Evolutionary conservation across 2,113 vertebrate genomes (phyloP).

Genomic region (Chascanopsetta lugubris): DNA sequence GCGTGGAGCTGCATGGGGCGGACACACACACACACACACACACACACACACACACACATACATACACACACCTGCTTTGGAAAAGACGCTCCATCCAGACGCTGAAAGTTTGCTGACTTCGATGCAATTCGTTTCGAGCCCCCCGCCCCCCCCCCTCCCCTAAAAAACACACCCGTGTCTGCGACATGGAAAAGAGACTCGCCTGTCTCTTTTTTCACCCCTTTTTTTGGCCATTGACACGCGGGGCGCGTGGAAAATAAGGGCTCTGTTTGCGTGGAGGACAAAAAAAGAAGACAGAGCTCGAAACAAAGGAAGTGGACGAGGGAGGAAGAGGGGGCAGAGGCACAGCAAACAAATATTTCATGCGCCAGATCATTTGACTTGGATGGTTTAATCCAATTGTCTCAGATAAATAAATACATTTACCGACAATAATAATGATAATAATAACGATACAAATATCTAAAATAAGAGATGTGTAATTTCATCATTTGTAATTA

Average conservation of each 20-base stretch:
- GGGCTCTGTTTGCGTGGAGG: conserved; percentile 68
- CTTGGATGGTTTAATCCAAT: background rate
- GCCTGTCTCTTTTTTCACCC: conserved; percentile 78
- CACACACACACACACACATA: too few species aligned
- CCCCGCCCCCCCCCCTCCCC: too few species aligned
- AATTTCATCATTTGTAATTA: background rate
- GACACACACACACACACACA: too few species aligned
- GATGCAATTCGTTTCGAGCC: conserved; percentile 66
- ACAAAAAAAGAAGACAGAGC: conserved; percentile 44
- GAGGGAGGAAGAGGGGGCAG: conserved; percentile 3
- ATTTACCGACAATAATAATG: background rate
- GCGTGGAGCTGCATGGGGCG: conserved; percentile 61
- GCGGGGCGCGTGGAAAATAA: conserved; percentile 66
- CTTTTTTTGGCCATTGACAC: conserved; percentile 67
- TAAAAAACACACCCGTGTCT: conserved; percentile 73
- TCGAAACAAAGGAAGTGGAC: conserved; percentile 33
- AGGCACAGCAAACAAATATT: background rate
- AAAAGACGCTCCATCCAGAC: conserved; percentile 75
- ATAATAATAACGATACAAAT: background rate
- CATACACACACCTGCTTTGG: conserved; percentile 88
- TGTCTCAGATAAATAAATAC: background rate
- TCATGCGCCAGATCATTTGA: background rate
- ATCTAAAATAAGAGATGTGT: background rate
- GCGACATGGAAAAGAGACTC: conserved; percentile 73
- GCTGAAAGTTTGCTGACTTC: conserved; percentile 75